phyloP scores from a whole-genome alignment of 2,888 invertebrate species.

The Hydroisotoma schaefferi region DNA sequence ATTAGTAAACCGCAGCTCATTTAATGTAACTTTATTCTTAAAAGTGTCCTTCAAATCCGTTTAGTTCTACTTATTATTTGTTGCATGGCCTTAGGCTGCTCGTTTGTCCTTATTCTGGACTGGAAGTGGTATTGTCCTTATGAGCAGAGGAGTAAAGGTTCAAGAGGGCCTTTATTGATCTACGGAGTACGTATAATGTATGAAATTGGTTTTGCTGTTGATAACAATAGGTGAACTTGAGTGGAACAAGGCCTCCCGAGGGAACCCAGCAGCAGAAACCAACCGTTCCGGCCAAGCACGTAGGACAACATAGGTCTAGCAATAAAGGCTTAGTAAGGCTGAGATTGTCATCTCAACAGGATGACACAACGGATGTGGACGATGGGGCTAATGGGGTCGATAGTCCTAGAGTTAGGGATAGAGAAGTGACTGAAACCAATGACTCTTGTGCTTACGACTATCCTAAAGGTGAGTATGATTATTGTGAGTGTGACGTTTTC shows the following conservation, averaged over 20 bases:
- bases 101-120: too few relatives aligned
- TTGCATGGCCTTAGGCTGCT: too few relatives aligned
- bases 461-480: constrained; percentile 37
- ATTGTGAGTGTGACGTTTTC: too few relatives aligned
- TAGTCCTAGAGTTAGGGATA: constrained; percentile 50
- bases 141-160: background rate
- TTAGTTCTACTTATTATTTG: too few relatives aligned
- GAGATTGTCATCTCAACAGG: constrained; percentile 45
- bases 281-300: constrained; percentile 20
- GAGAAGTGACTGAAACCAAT: constrained; percentile 48
- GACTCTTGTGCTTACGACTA: constrained; percentile 47
- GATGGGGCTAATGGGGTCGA: constrained; percentile 50
- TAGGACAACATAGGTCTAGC: constrained; percentile 8
- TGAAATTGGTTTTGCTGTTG: background rate
- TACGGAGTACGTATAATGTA: background rate
- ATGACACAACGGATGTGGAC: constrained; percentile 45
- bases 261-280: background rate
- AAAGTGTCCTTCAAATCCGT: too few relatives aligned
- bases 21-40: too few relatives aligned
- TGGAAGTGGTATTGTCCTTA: too few relatives aligned
- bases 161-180: background rate
- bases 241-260: constrained; percentile 40
- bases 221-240: constrained; percentile 41
- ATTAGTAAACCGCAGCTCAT: too few relatives aligned
- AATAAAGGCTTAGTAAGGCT: constrained; percentile 42